Evolutionary conservation across 2,113 vertebrate species (phyloP).

Genomic region (Myiopsitta monachus): DNA sequence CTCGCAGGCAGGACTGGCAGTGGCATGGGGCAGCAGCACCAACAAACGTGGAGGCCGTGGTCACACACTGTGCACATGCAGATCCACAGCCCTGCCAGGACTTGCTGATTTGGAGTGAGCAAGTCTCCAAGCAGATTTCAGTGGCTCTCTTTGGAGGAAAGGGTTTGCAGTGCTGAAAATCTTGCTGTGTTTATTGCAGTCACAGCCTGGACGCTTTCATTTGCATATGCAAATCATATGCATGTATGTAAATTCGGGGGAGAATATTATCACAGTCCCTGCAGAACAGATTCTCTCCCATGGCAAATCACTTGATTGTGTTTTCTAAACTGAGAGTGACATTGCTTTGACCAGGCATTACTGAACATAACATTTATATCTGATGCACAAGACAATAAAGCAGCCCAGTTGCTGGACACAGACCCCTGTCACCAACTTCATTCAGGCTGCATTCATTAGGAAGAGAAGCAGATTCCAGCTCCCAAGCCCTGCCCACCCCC

Average conservation of each 20-base stretch:
- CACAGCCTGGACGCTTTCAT: background rate
- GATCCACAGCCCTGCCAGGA: background rate
- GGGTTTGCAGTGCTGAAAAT: background rate
- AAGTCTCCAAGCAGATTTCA: background rate
- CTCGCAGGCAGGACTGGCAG: background rate
- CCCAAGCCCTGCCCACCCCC: background rate
- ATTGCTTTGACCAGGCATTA: background rate
- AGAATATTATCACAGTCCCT: background rate
- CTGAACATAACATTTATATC: background rate
- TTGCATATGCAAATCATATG: conserved; percentile 50
- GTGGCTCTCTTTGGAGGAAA: background rate
- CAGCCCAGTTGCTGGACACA: background rate
- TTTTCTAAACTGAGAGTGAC: background rate
- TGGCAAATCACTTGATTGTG: conserved; percentile 30
- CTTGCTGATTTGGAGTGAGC: accelerated
- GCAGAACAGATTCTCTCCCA: background rate
- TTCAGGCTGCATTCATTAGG: background rate
- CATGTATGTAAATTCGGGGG: background rate
- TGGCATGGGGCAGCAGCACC: background rate
- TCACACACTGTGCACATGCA: background rate
- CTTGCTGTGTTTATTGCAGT: background rate
- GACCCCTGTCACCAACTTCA: background rate
- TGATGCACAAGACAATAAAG: background rate
- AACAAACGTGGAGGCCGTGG: background rate
- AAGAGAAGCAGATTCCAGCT: background rate